These are phyloP conservation scores for Psix sp. DNA, from an alignment of 1,140 invertebrate species.

Conservation along the genomic window DNA sequence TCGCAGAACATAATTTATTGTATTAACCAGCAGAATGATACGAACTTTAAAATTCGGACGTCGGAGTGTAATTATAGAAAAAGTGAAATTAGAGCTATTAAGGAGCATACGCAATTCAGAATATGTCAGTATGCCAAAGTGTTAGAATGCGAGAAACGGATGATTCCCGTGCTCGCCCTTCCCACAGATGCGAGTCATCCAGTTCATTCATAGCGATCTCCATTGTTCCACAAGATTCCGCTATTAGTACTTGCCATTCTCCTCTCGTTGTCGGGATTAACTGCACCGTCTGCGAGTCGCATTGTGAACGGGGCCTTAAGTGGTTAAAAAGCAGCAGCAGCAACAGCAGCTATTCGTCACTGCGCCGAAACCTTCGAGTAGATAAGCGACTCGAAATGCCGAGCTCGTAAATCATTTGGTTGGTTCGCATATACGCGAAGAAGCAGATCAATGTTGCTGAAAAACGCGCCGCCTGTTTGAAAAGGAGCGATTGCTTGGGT, in stretches of 20 bases:
- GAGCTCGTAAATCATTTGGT: constrained; percentile 56
- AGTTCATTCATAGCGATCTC: constrained; percentile 52
- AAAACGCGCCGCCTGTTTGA: constrained; percentile 41
- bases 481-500: too few species aligned
- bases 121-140: constrained; percentile 4
- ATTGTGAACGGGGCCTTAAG: constrained; percentile 52
- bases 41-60: too few species aligned
- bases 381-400: constrained; percentile 54
- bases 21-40: too few species aligned
- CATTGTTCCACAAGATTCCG: constrained; percentile 52
- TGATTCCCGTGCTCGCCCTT: constrained; percentile 20
- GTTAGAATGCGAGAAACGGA: constrained; percentile 19
- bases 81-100: too few species aligned
- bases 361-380: constrained; percentile 51
- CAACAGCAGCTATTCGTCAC: constrained; percentile 46
- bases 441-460: constrained; percentile 35
- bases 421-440: constrained; percentile 41
- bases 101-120: too few species aligned
- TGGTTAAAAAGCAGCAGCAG: constrained; percentile 50
- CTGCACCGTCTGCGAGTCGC: constrained; percentile 48
- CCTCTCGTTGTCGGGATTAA: constrained; percentile 57
- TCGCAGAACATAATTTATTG: too few species aligned
- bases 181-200: constrained; percentile 39
- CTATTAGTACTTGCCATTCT: constrained; percentile 60
- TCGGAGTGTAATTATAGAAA: too few species aligned